Percentiles rank a stretch among this genome's conserved stretches.
Conservation (phyloP, 1,140 invertebrate genomes). For the Sinonovacula constricta region DNA sequence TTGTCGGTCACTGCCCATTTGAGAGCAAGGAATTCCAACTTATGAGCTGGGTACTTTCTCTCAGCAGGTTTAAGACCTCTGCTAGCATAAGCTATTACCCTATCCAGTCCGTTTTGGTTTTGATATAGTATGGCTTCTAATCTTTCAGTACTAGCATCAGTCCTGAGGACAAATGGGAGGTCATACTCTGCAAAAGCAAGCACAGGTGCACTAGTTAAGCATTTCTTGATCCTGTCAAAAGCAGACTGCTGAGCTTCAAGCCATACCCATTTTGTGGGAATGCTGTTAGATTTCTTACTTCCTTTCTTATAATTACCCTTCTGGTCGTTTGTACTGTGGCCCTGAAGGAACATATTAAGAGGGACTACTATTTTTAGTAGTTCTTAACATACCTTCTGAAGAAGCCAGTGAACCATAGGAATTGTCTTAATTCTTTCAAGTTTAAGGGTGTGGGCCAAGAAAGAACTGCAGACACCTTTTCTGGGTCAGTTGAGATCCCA, state of each 20-base stretch:
- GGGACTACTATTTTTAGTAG: conserved; percentile 14
- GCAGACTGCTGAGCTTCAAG: conserved; percentile 2
- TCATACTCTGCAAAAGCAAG: not conserved
- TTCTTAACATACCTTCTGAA: conserved; percentile 14
- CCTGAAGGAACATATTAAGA: conserved; percentile 26
- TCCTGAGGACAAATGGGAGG: not conserved
- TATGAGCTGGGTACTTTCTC: not conserved
- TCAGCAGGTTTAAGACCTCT: too few species aligned
- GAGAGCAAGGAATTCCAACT: conserved; percentile 3
- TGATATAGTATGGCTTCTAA: too few species aligned
- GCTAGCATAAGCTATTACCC: too few species aligned
- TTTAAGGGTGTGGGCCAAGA: not conserved
- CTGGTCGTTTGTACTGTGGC: not conserved
- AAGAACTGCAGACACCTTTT: not conserved
- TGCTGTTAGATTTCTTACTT: not conserved
- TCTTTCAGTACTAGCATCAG: not conserved
- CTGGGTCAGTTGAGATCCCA: conserved; percentile 13
- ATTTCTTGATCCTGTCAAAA: not conserved
- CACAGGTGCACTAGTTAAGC: not conserved
- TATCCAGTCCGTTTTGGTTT: too few species aligned
- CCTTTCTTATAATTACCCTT: not conserved
- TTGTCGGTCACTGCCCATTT: conserved; percentile 14
- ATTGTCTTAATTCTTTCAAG: not conserved
- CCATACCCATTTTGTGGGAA: conserved; percentile 8
- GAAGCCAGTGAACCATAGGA: conserved; percentile 24